Evolutionary conservation across 2,113 vertebrate genomes (phyloP).

Genomic region (Carollia perspicillata): DNA sequence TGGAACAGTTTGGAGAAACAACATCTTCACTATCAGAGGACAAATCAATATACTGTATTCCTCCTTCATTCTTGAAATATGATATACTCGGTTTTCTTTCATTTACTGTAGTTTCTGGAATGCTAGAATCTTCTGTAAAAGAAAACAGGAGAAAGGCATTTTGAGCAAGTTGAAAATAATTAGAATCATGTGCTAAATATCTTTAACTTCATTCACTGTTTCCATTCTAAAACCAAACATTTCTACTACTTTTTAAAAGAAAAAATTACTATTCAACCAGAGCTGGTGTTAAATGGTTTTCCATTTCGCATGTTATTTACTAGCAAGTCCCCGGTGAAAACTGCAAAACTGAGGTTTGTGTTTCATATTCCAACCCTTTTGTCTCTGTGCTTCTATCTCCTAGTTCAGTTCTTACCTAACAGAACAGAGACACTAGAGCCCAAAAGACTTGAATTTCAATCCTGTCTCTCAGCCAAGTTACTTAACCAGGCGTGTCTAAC

Average conservation of each 20-base stretch:
- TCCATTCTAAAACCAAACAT: background rate
- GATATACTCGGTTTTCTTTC: conserved; percentile 74
- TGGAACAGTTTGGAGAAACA: conserved; percentile 36
- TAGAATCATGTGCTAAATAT: background rate
- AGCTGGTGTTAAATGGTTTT: background rate
- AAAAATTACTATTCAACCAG: background rate
- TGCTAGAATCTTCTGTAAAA: conserved; percentile 73
- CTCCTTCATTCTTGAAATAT: conserved; percentile 78
- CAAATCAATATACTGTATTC: conserved; percentile 83
- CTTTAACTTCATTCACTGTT: background rate
- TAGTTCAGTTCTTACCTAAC: background rate
- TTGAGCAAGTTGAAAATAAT: conserved; percentile 31
- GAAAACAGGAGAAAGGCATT: conserved; percentile 51
- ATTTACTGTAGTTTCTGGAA: conserved; percentile 82
- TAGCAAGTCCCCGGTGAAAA: background rate
- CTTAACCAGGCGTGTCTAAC: background rate
- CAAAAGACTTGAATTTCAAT: background rate
- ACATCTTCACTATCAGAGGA: conserved; percentile 83
- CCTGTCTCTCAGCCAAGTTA: background rate
- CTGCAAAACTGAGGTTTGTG: background rate
- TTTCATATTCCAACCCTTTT: background rate
- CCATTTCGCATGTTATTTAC: background rate
- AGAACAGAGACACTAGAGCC: background rate
- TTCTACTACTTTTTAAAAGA: background rate
- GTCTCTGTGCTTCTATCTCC: background rate